Evolutionary conservation across 2,888 invertebrate species (phyloP), one percentile per base, ranked within the genome.

Genomic region (Petrophora chlorosata): DNA sequence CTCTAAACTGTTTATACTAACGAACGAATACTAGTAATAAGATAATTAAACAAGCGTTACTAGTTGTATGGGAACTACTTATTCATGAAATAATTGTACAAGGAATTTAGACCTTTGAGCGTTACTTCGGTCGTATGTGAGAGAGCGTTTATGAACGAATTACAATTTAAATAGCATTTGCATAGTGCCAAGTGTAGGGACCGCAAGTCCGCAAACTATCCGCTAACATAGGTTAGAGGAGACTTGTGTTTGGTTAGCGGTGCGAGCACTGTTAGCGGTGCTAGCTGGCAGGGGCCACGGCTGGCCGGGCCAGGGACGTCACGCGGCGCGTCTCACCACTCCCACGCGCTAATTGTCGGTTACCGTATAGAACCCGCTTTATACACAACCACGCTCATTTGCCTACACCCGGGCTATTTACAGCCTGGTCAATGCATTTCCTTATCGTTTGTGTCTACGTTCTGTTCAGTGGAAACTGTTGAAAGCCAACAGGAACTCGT

Each of bases 161-260:
- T 56, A 52, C 49, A 16, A 43, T 46, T 51, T 53, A 45, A 39
- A 43, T 9, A 46, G 43, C 38, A 56, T 59, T 56, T 56, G 54
- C 50, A 50, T 50, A 54, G 25, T 42, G 49, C 46, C 51, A 51
- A 52, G 43, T 47, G 43, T 36, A 22, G 28, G 33, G 34, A 44
- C 39, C 35, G 25, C 40, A 44, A 43, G 16, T 25, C 49, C 45
- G 39, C 42, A 34, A 41, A 38, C 30, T 30, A 23, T 50, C 45
- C 42, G 39, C 39, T 34, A 41, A 38, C 26, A 16, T 42, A 29
- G 74, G 17, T 3, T 8, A 5, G 23, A 5, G 75, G 70, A 74
- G 73, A n/a, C 62, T 74, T 74, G 66, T 80, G 76, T 82, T 82
- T 80, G 78, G 63, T 48, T 81, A 81, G 81, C 82, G 81, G n/a